Evolutionary conservation across 2,113 vertebrate species (phyloP).

Genomic region (human): GRCh38 chr1:104286001-104286500

Average conservation of each 20-base stretch:
- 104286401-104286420: neutral
- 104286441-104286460: neutral
- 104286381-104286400: neutral
- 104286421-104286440: neutral
- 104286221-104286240: neutral
- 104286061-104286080: accelerated
- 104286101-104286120: neutral
- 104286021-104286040: neutral
- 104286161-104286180: neutral
- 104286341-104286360: neutral
- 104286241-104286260: neutral
- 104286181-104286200: neutral
- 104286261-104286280: neutral
- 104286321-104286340: accelerated
- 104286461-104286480: neutral
- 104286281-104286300: neutral
- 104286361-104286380: neutral
- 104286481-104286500: neutral
- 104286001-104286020: neutral
- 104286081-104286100: accelerated
- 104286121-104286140: neutral
- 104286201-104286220: neutral
- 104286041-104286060: neutral
- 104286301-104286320: neutral
- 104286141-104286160: neutral